Evolutionary conservation across 2,797 vertebrate genomes (phyloP), one percentile per base, ranked within the genome.

Genomic region (Anguilla anguilla): DNA sequence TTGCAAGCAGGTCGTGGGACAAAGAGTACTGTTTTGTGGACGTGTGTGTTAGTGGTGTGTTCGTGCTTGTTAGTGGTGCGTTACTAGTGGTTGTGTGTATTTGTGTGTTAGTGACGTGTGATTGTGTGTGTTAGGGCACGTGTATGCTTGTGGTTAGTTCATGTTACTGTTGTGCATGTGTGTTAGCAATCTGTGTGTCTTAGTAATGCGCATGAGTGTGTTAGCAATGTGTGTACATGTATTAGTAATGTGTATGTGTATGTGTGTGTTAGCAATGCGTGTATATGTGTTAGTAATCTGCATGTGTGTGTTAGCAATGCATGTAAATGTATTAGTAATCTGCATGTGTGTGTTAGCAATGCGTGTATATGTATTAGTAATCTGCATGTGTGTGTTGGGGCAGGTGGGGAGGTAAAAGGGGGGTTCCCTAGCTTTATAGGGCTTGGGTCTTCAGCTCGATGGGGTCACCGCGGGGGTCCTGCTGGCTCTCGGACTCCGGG

Each of bases 391-490:
- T 74, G 69, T 74, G 9, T 74, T 35, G n/a, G n/a, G 28, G n/a
- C 7, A 74, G n/a, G 69, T 13, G 9, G 31, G 31, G 61, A 67
- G 6, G 31, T 74, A 15, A 74, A 74, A 13, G 69, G 61, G 61
- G 61, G 61, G 22, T n/a, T 25, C 61, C n/a, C 61, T n/a, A 67
- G 28, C 28, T 74, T 74, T 74, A 74, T 31, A 74, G 69, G 92
- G 97, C 97, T 95, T 98, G 97, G 74, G 97, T 98, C 96, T 98
- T 98, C 94, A 99, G 95, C 96, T 99, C 98, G 89, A 98, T 96
- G 91, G 97, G 96, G 89, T 98, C 97, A 4, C 96, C 96, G 13
- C 96, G 96, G 89, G 92, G 90, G 91, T 98, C 97, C 92, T 96
- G 95, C 83, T 97, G 96, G 86, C 95, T 95, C 89, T 96, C 96